Conservation (phyloP, 2,797 vertebrate genomes). For the Prunella strophiata region DNA sequence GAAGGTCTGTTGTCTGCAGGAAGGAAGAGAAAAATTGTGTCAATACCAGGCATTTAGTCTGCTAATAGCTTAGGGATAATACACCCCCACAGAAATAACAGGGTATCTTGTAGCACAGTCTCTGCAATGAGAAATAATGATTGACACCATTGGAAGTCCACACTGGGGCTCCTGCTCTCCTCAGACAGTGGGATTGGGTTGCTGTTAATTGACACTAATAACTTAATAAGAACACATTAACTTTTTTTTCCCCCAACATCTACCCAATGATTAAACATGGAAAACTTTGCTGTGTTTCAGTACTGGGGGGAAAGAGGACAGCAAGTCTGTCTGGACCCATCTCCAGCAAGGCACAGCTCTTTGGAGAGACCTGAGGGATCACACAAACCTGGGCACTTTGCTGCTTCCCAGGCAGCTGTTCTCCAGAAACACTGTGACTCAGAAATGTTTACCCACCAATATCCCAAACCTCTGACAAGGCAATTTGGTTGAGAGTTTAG, state of each 20-base stretch:
- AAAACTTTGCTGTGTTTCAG: neutral
- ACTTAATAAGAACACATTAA: neutral
- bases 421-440: neutral
- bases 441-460: neutral
- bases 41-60: neutral
- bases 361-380: neutral
- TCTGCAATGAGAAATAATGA: neutral
- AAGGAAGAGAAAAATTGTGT: neutral
- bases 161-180: neutral
- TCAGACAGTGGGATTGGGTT: neutral
- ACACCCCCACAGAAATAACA: neutral
- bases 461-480: neutral
- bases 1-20: neutral
- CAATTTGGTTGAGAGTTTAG: neutral
- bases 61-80: neutral
- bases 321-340: neutral
- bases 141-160: neutral
- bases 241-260: accelerated
- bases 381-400: accelerated
- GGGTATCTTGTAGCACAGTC: neutral
- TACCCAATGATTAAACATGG: neutral
- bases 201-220: neutral
- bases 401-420: neutral
- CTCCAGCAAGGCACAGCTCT: neutral
- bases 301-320: accelerated